Evolutionary conservation across 92 coral and sea anemone genomes (phyloP).

Genomic region (Epizoanthus fatuus): DNA sequence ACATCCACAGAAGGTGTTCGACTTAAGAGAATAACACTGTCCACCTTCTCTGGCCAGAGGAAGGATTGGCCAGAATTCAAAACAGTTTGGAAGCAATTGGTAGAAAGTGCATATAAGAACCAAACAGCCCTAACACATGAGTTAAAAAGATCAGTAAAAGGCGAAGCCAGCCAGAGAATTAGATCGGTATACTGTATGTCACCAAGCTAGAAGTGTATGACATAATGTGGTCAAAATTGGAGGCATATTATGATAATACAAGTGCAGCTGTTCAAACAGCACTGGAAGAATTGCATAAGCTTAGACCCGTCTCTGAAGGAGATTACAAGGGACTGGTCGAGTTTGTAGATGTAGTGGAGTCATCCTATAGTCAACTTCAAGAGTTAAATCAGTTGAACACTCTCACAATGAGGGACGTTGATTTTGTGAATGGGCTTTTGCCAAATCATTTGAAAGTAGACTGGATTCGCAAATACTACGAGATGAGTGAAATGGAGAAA

Average conservation of each 20-base stretch:
- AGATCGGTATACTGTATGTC: slow-evolving; percentile 64
- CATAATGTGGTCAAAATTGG: too few species aligned
- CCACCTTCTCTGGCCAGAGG: slow-evolving; percentile 62
- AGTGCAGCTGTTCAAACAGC: too few species aligned
- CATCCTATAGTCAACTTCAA: slow-evolving; percentile 62
- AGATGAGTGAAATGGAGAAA: background rate
- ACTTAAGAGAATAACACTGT: slow-evolving; percentile 64
- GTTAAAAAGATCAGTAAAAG: slow-evolving; percentile 26
- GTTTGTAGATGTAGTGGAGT: slow-evolving; percentile 67
- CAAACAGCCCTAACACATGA: slow-evolving; percentile 68
- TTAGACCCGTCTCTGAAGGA: slow-evolving; percentile 27
- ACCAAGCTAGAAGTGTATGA: background rate
- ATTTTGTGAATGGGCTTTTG: slow-evolving; percentile 41
- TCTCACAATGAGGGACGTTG: background rate
- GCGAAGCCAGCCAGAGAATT: slow-evolving; percentile 13
- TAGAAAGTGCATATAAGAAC: too few species aligned
- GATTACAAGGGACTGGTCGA: slow-evolving; percentile 64
- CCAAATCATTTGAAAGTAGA: slow-evolving; percentile 62
- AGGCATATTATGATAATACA: too few species aligned
- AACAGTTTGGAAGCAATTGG: background rate
- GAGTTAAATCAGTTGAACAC: slow-evolving; percentile 48
- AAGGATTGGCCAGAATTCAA: slow-evolving; percentile 80
- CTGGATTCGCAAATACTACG: slow-evolving; percentile 61
- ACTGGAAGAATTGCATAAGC: too few species aligned
- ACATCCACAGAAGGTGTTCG: background rate